A percentile compares a stretch with the other conserved stretches of the same genome.
Evolutionary conservation across 1,140 invertebrate genomes (phyloP).

Genomic region (Argopecten irradians): DNA sequence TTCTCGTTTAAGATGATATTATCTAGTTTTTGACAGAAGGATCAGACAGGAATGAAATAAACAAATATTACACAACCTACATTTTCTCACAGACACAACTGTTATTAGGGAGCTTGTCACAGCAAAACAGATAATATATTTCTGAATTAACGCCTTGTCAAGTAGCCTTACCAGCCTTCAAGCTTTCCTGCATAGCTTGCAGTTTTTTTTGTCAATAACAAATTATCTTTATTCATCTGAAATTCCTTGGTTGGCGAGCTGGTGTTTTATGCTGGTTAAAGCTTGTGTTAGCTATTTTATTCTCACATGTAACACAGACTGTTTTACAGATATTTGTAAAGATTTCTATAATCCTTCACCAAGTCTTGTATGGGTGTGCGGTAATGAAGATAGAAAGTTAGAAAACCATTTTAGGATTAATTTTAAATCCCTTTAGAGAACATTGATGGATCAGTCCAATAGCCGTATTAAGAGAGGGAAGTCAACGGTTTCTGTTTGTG

Average conservation of each 20-base stretch:
- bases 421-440: not conserved
- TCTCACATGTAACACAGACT: not conserved
- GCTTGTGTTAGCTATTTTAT: not conserved
- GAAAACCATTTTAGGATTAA: not conserved
- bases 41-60: not conserved
- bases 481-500: not conserved
- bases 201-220: conserved; percentile 18
- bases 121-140: conserved; percentile 1
- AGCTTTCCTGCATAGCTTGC: not conserved
- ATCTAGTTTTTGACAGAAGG: not conserved
- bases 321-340: conserved; percentile 18
- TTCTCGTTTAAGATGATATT: not conserved
- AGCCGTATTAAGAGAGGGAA: not conserved
- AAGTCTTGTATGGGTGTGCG: not conserved
- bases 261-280: not conserved
- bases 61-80: not conserved
- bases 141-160: conserved; percentile 10
- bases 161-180: not conserved
- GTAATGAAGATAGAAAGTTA: not conserved
- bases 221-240: not conserved
- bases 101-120: not conserved
- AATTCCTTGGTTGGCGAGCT: not conserved
- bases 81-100: not conserved
- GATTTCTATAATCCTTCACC: not conserved
- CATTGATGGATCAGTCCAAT: not conserved